Percentiles rank a stretch among this genome's conserved stretches.
phyloP scores from a whole-genome alignment of 2,888 invertebrate genomes.

The Helicoverpa assulta region DNA sequence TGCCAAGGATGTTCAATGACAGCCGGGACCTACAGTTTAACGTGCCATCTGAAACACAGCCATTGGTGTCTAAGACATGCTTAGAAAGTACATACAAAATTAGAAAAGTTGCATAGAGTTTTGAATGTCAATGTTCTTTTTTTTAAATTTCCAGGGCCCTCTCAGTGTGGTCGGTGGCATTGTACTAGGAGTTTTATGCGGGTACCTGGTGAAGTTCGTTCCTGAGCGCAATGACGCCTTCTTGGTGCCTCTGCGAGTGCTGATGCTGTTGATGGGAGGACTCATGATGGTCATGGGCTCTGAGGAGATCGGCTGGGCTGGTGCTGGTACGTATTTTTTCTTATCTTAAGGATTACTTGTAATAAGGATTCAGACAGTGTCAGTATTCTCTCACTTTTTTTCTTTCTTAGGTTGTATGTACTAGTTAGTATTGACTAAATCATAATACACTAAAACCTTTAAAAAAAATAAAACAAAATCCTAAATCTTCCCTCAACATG shows the following conservation, averaged over 20 bases:
- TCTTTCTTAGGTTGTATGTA: not conserved
- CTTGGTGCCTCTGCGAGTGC: constrained; percentile 94
- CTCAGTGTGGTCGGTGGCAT: constrained; percentile 95
- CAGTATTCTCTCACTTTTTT: not conserved
- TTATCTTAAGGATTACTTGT: not conserved
- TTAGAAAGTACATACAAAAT: no score
- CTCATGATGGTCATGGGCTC: constrained; percentile 96
- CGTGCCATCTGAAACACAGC: no score
- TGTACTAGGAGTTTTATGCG: constrained; percentile 95
- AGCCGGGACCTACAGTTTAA: no score
- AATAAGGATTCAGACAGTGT: not conserved
- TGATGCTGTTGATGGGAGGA: constrained; percentile 95
- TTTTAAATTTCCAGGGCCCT: constrained; percentile 91
- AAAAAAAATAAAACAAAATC: no score
- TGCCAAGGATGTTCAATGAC: no score
- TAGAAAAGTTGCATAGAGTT: no score
- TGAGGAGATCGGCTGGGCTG: constrained; percentile 93
- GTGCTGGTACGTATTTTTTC: constrained; percentile 83
- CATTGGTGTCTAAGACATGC: no score
- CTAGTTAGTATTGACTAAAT: no score
- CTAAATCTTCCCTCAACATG: constrained; percentile 10
- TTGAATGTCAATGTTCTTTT: not conserved
- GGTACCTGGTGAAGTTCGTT: constrained; percentile 94
- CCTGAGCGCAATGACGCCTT: constrained; percentile 96
- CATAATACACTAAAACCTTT: no score